Evolutionary conservation across 2,113 vertebrate species (phyloP), one percentile per base, ranked within the genome.

Genomic region (Stercorarius parasiticus): DNA sequence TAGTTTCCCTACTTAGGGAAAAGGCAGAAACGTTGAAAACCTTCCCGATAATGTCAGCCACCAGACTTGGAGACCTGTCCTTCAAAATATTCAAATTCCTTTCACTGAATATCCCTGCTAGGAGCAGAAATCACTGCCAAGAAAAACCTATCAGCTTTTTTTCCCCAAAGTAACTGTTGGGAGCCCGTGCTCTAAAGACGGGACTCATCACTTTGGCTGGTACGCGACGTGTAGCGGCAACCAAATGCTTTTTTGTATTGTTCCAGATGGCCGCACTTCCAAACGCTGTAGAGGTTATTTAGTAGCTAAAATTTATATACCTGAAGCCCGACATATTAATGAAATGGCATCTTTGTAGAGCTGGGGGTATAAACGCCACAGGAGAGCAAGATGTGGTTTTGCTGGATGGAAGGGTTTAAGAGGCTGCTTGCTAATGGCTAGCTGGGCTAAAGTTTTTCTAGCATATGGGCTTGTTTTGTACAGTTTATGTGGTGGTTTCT

Each of bases 401-500:
- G 38, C 71, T n/a, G 1, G 25, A 7, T 26, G 52, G 43, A 9
- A 22, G 69, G 27, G 18, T 90, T 84, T 56, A 42, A 88, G 70
- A 87, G 78, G 53, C n/a, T 90, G 12, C 65, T 58, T 52, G 91
- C 90, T 95, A 10, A 62, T 42, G 73, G 84, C 69, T 23, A 76
- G 65, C 79, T 59, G 50, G 61, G 86, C 92, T 86, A 2, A n/a
- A 82, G 86, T n/a, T 90, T 82, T 64, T 71, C 16, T 40, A 62
- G 86, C 76, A 45, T 91, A 89, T 45, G 91, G 93, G 94, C 96
- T 91, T 92, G 83, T 90, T 98, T 95, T 95, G 96, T 88, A 58
- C 92, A 72, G 93, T 95, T 90, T 89, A 88, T 95, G 91, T 96
- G 93, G 93, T 95, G 91, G 95, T 96, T 97, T 97, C 91, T 97